A percentile compares a stretch with the other conserved stretches of the same genome.
Conservation (phyloP, 2,797 vertebrate species). For the Muscicapa comitata region DNA sequence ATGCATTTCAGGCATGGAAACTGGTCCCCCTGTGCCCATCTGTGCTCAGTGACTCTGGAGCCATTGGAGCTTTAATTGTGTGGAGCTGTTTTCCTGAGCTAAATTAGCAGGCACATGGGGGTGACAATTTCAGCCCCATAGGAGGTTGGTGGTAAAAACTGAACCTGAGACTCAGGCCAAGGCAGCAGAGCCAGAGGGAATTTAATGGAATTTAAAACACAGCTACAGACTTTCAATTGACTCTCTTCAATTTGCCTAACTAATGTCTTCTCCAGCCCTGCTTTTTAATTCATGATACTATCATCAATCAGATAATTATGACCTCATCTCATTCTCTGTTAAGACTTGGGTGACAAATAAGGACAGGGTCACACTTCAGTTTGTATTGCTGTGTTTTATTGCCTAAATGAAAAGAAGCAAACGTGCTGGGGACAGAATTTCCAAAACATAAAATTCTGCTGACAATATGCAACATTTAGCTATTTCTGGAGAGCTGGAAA, state of each 20-base stretch:
- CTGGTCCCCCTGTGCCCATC: neutral
- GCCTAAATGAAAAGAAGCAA: neutral
- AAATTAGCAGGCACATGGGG: neutral
- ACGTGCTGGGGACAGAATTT: neutral
- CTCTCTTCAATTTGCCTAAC: neutral
- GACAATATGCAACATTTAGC: neutral
- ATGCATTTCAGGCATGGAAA: neutral
- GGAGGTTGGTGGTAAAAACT: neutral
- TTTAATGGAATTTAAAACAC: neutral
- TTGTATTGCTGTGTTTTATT: constrained; percentile 11
- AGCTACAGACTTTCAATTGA: neutral
- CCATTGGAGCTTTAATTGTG: neutral
- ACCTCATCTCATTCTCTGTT: neutral
- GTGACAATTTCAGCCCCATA: neutral
- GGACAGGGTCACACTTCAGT: neutral
- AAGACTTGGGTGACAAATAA: neutral
- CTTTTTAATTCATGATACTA: neutral
- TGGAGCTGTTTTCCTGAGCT: neutral
- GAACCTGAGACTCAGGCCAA: neutral
- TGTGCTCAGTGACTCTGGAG: neutral
- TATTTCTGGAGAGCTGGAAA: neutral
- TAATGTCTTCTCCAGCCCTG: neutral
- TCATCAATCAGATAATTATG: constrained; percentile 3
- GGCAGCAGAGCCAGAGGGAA: neutral
- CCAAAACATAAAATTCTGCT: neutral